A percentile compares a stretch with the other conserved stretches of the same genome.
Evolutionary conservation across 1,140 invertebrate genomes (phyloP).

Genomic region (Drosophila lini): DNA sequence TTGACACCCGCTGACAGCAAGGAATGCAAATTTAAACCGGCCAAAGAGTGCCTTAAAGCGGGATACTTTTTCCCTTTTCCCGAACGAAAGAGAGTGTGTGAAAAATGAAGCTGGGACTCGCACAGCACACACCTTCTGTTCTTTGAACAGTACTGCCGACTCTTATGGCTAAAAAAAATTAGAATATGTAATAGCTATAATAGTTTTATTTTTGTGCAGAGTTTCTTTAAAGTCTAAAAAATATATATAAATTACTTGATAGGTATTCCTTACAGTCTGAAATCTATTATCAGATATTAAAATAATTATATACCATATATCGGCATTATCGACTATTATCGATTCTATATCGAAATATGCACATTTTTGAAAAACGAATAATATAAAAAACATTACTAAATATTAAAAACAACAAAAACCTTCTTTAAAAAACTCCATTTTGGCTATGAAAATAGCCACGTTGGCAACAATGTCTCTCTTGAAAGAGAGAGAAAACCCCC

Average conservation of each 20-base stretch:
- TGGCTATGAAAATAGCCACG: conserved; percentile 7
- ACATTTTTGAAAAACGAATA: no score
- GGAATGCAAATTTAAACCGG: conserved; percentile 59
- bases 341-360: no score
- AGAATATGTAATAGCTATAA: neutral
- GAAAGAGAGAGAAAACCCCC: neutral
- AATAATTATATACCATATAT: no score
- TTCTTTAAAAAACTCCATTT: neutral
- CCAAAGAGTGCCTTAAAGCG: conserved; percentile 39
- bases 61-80: neutral
- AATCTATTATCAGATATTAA: no score
- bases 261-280: no score
- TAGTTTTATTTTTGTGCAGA: neutral
- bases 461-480: conserved; percentile 5
- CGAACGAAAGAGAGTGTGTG: conserved; percentile 1
- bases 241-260: no score
- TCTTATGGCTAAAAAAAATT: neutral
- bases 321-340: no score
- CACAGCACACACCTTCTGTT: neutral
- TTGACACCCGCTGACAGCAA: conserved; percentile 52
- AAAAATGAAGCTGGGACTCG: conserved; percentile 21
- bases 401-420: no score
- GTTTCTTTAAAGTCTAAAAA: neutral
- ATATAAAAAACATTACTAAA: no score
- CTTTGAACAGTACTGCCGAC: neutral